Percentiles rank a stretch among this genome's conserved stretches.
phyloP scores from a whole-genome alignment of 1,140 invertebrate genomes.

The Augochlora pura region DNA sequence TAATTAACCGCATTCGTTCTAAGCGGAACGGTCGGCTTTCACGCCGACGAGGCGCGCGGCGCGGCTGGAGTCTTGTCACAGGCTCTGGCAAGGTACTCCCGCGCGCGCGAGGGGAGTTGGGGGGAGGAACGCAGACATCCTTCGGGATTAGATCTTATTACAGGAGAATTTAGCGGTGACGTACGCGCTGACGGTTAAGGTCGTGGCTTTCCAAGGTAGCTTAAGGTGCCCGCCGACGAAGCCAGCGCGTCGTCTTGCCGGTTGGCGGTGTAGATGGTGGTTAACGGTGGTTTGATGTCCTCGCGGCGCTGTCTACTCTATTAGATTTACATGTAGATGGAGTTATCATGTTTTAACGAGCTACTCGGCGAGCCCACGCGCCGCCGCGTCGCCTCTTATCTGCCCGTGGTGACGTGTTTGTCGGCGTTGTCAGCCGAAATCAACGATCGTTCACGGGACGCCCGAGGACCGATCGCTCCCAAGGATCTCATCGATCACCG shows the following conservation, averaged over 20 bases:
- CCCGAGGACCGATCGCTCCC: conserved; percentile 45
- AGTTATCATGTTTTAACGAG: conserved; percentile 73
- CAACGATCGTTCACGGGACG: conserved; percentile 27
- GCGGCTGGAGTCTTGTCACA: too few relatives aligned
- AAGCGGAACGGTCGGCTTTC: neutral
- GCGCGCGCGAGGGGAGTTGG: too few relatives aligned
- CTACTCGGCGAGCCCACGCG: conserved; percentile 35
- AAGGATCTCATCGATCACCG: conserved; percentile 56
- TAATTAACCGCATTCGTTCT: conserved; percentile 43
- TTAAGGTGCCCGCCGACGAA: conserved; percentile 12
- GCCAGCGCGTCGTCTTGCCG: conserved; percentile 15
- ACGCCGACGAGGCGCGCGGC: neutral
- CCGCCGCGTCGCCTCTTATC: conserved; percentile 21
- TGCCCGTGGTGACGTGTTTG: conserved; percentile 29
- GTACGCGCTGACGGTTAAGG: conserved; percentile 50
- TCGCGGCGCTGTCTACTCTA: conserved; percentile 54
- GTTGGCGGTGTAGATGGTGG: conserved; percentile 41
- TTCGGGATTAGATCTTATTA: conserved; percentile 56
- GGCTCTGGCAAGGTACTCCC: neutral
- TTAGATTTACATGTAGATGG: conserved; percentile 74
- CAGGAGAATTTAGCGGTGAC: conserved; percentile 42
- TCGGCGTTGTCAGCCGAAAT: conserved; percentile 32
- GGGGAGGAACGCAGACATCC: conserved; percentile 31
- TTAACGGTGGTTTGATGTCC: conserved; percentile 65
- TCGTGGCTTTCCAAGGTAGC: conserved; percentile 34